Base-by-base conservation (phyloP, 2,797 vertebrate genomes). In the Megalops cyprinoides region DNA sequence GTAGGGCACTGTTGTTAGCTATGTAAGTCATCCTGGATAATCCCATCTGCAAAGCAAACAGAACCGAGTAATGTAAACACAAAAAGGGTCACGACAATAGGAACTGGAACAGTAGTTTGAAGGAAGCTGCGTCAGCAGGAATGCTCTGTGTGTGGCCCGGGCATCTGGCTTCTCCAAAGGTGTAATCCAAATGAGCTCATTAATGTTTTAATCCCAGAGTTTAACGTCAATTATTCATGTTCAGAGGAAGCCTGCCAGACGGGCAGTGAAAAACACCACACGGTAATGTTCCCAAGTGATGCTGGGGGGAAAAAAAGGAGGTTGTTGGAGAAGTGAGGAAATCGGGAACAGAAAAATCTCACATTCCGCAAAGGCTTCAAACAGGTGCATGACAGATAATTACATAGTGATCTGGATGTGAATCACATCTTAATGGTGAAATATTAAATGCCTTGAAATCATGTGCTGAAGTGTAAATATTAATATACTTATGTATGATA, bases 161-260 rank as follows among this genome's bases (percentile, higher is more conserved):
- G 39, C 18, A 44, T 42, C 18, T 15, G 37, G 62, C 39, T 67
- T 18, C 62, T 37, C 62, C 18, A 37, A 4, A 39, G 9, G 67
- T 23, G 44, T 42, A 44, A 23, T 71, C 67, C 67, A 71, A n/a
- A 42, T n/a, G 67, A 71, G 67, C 39, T n/a, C 67, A 71, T 71
- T 71, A n/a, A 71, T 71, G 67, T 71, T 71, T 71, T 44, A 71
- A 71, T 44, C n/a, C n/a, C n/a, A n/a, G n/a, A n/a, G n/a, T n/a
- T n/a, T 42, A 71, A 44, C 12, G 37, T 71, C 67, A 71, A 71
- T 71, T 71, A 71, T 71, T 71, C 39, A 71, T 71, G 39, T 42
- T 71, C 18, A 1, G 39, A 39, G 42, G 39, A 71, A 71, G 39
- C 37, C 37, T 39, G 34, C 39, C 42, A 39, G 23, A 71, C 39